Evolutionary conservation across 2,888 invertebrate species (phyloP).

Genomic region (Stramonita haemastoma): DNA sequence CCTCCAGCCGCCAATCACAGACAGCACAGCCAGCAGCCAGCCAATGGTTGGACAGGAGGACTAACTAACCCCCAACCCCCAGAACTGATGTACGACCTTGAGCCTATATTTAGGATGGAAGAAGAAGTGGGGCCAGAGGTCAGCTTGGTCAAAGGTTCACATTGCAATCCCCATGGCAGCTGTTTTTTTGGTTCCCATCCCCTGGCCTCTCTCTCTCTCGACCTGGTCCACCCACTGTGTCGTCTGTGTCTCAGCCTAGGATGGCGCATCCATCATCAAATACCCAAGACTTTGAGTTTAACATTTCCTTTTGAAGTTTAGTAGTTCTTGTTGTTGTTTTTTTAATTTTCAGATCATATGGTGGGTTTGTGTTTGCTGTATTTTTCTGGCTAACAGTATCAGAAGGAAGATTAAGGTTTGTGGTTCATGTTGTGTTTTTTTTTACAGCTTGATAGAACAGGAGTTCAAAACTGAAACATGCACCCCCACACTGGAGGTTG

Average conservation of each 20-base stretch:
- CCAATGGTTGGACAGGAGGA: constrained; percentile 2
- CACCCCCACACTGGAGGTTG: too few species aligned
- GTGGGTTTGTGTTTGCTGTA: neutral
- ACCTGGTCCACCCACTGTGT: neutral
- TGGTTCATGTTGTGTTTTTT: too few species aligned
- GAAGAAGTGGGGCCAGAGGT: neutral
- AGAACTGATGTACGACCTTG: neutral
- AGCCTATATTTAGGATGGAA: neutral
- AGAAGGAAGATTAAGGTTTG: too few species aligned
- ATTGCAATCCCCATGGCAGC: constrained; percentile 28
- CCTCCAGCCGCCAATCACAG: neutral
- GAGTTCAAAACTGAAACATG: too few species aligned
- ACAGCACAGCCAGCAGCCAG: neutral
- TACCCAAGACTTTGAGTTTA: neutral
- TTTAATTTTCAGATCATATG: neutral
- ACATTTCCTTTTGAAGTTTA: neutral
- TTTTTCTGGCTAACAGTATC: too few species aligned
- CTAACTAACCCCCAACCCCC: neutral
- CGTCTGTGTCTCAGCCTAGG: neutral
- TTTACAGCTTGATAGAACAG: too few species aligned
- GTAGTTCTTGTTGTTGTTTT: neutral
- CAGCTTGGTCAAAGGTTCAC: constrained; percentile 8
- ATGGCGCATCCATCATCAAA: neutral
- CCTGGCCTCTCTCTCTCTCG: neutral
- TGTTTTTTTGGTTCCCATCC: neutral